phyloP scores from a whole-genome alignment of 2,888 invertebrate genomes.

The Eupithecia pulchellata region DNA sequence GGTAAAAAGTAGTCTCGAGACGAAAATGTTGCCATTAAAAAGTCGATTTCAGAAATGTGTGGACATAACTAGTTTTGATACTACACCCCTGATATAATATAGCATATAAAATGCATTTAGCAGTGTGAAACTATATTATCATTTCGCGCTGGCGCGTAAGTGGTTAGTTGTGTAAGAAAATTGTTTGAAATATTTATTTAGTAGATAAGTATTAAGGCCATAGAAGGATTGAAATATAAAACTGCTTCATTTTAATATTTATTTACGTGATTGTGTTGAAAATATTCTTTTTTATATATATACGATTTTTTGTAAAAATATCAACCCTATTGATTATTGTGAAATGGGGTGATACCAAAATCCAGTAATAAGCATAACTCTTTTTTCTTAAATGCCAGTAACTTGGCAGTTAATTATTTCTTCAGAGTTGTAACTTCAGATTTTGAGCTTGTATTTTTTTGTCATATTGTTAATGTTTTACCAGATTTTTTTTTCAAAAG shows the following conservation, averaged over 20 bases:
- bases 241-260: background rate
- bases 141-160: background rate
- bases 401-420: too few relatives aligned
- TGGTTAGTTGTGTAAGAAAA: background rate
- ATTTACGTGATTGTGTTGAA: background rate
- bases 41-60: too few relatives aligned
- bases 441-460: background rate
- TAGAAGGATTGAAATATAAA: background rate
- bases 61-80: too few relatives aligned
- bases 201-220: background rate
- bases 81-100: too few relatives aligned
- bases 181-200: background rate
- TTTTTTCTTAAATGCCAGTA: too few relatives aligned
- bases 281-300: background rate
- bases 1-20: too few relatives aligned
- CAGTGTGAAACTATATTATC: conserved; percentile 1
- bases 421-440: background rate
- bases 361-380: too few relatives aligned
- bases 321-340: background rate
- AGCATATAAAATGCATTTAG: background rate
- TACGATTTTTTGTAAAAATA: background rate
- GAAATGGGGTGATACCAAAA: background rate
- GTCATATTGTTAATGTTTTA: too few relatives aligned
- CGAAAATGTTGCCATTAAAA: too few relatives aligned
- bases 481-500: too few relatives aligned